phyloP scores from a whole-genome alignment of 2,888 invertebrate species.

The Oscheius sp. region DNA sequence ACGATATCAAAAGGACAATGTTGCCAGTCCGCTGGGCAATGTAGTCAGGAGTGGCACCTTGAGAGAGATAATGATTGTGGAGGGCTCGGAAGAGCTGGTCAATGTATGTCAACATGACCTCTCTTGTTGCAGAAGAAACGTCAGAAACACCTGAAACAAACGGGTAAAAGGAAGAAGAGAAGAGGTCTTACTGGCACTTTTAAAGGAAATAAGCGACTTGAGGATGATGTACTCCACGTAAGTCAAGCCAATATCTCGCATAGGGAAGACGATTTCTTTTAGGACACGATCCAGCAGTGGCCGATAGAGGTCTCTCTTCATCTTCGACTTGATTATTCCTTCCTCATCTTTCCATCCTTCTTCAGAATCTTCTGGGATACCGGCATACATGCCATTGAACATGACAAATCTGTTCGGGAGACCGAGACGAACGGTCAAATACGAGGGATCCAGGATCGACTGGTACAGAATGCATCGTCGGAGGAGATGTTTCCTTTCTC shows the following conservation, averaged over 20 bases:
- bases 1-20: constrained; percentile 58
- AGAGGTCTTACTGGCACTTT: constrained; percentile 47
- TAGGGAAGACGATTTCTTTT: constrained; percentile 53
- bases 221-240: constrained; percentile 55
- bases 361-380: constrained; percentile 45
- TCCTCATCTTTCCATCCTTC: constrained; percentile 61
- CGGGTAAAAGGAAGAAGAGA: background rate
- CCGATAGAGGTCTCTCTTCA: constrained; percentile 60
- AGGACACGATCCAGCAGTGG: constrained; percentile 55
- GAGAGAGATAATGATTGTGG: constrained; percentile 46
- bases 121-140: constrained; percentile 47
- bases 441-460: constrained; percentile 58
- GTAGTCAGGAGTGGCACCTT: constrained; percentile 40
- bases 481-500: constrained; percentile 48
- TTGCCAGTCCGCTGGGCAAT: constrained; percentile 60
- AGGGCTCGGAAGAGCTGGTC: constrained; percentile 42
- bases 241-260: constrained; percentile 49
- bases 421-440: constrained; percentile 54
- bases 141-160: constrained; percentile 49
- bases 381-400: constrained; percentile 62
- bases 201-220: constrained; percentile 60
- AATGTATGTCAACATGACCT: constrained; percentile 52
- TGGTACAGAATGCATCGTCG: constrained; percentile 60
- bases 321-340: constrained; percentile 49
- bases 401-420: constrained; percentile 58